Base-by-base conservation (phyloP, 1,140 invertebrate genomes). In the Thrips palmi region DNA sequence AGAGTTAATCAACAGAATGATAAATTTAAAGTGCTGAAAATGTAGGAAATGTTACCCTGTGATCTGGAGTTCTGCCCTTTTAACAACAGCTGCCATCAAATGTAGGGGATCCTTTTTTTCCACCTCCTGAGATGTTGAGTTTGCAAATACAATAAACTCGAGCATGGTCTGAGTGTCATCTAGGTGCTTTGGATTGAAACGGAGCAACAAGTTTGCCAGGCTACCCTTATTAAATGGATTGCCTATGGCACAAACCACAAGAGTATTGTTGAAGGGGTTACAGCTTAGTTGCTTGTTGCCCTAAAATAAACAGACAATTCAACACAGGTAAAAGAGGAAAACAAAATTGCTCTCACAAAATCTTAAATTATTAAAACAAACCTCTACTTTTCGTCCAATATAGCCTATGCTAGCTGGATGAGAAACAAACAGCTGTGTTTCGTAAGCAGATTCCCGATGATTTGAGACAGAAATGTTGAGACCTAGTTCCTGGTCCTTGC, bases 401-500 rank as follows among this genome's bases (percentile, higher is more conserved):
- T 87, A 92, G 49, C 71, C 75, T 5, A 96, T 61, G 36, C 67
- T 74, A 24, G 68, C 56, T 15, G 86, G 80, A 56, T 91, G 81
- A 17, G 61, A 57, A 2, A 96, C 65, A 52, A 78, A 83, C 1
- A 96, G 52, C 47, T 77, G 74, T 0, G 87, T 73, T 54, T 93
- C 83, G 52, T 96, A 94, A 0, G 91, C 91, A 1, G 88, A 80
- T 54, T 97, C 89, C 2, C 73, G 74, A 15, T 64, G 49, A 54
- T 96, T 97, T 19, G 60, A 62, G 2, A 88, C 68, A 18, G 66
- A 72, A 8, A 89, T 63, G 23, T 77, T 69, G 0, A 97, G 58
- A 23, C 74, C 63, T 4, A 94, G 63, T 56, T 84, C 77, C 37
- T 78, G 70, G 30, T 74, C 65, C 48, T 79, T 67, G 4, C 83